Evolutionary conservation across 92 coral and sea anemone species (phyloP), one percentile per base, ranked within the genome.

Genomic region (Actinostola sp.): DNA sequence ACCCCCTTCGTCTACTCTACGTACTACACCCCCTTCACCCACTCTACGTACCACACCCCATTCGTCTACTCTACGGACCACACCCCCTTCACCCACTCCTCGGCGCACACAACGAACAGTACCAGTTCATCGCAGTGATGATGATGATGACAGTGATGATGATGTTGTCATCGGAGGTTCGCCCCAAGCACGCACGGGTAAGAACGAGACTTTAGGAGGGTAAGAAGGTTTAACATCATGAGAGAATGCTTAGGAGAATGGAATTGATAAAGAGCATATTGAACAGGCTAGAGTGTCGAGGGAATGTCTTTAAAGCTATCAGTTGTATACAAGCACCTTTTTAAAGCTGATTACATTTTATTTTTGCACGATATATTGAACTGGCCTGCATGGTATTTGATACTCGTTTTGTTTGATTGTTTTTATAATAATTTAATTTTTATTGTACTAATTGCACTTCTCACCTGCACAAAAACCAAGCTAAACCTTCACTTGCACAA

Each of bases 81-180:
- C 38, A 5, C 51, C 35, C 2, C 59, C 60, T 21, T 21, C 60
- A 45, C 57, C 72, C 16, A 34, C 72, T 45, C 72, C 72, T 14
- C 25, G 58, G 3, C 41, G 36, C 52, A 66, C 16, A 35, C 58
- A 14, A 32, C 43, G 44, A 68, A 36, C 36, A 0, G n/a, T 44
- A 23, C 25, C 57, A 23, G 62, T 46, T 32, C 23, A 44, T 31
- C 48, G 12, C 23, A 28, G 28, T 10, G 60, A 67, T 21, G 24
- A 21, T 51, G 62, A 33, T 50, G 74, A 51, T 48, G 60, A 49
- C 61, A 66, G 72, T 66, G 72, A 66, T 66, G 81, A 75, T 28
- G 71, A 64, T 51, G 81, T 64, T 38, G 66, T 75, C 63, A 64
- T 75, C 33, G 63, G 81, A 21, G 55, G 63, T 26, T 19, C 60